Evolutionary conservation across 2,888 invertebrate species (phyloP), one percentile per base, ranked within the genome.

Genomic region (Ophion slaviceki): DNA sequence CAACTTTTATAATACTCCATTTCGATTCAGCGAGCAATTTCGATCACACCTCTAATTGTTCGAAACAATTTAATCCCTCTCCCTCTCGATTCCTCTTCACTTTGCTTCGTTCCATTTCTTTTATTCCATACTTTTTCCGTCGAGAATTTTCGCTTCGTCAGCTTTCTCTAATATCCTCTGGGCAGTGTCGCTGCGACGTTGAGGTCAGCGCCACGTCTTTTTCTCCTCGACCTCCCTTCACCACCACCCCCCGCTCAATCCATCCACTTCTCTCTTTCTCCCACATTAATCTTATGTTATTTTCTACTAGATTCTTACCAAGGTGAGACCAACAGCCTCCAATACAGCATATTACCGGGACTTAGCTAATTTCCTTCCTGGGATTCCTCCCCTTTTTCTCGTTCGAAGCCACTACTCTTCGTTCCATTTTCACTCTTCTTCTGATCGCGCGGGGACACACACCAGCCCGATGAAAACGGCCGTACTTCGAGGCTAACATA

Each of bases 261-360:
- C 24, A 11, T 11, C 74, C 59, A 40, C 24, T 32, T 45, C 47
- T 28, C 47, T 11, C 47, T n/a, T 2, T 59, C 53, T 10, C 14
- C 17, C 70, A 6, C 74, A 40, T 45, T 57, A 53, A n/a, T 78
- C 77, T 83, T 47, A 77, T 80, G 68, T 78, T 78, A 80, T 71
- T 76, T 80, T 67, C 64, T 67, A 17, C 64, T 74, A 40, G 67
- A 74, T 64, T 64, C 66, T 62, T 77, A 68, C 68, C 80, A 45
- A 77, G 84, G 40, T 79, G 57, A 61, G 67, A 83, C 74, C 76
- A 80, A 85, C 88, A 88, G 89, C 84, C 85, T 88, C 86, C 89
- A 88, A 88, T 90, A 89, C 88, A 90, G 90, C 91, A 91, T 91
- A 92, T 91, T 91, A 90, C 89, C 87, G 86, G 87, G 89, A 90